Percentiles rank a stretch among this genome's conserved stretches.
phyloP scores from a whole-genome alignment of 2,797 vertebrate species.

The Gastrophryne carolinensis region DNA sequence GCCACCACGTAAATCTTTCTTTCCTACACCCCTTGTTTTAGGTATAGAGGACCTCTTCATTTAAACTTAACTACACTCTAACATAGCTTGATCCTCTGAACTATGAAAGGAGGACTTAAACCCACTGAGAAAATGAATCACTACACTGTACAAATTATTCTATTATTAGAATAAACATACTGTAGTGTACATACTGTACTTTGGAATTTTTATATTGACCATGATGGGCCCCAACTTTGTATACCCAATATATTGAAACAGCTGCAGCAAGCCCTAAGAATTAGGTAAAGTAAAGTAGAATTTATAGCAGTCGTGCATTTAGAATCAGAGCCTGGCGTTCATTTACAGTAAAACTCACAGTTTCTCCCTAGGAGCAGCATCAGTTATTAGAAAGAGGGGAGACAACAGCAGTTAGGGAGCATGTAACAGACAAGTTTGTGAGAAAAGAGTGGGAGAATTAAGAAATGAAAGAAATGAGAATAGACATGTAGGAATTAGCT shows the following conservation, averaged over 20 bases:
- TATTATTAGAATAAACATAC: no score
- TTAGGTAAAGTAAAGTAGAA: slow-evolving; percentile 55
- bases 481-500: neutral
- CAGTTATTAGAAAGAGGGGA: slow-evolving; percentile 61
- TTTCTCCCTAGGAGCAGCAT: slow-evolving; percentile 67
- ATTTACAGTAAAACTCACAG: slow-evolving; percentile 64
- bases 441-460: neutral
- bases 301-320: slow-evolving; percentile 50
- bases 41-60: no score
- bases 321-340: slow-evolving; percentile 23
- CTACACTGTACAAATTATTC: no score
- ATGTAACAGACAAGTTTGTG: slow-evolving; percentile 22
- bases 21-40: no score
- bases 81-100: no score
- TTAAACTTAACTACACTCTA: no score
- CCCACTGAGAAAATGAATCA: no score
- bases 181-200: no score
- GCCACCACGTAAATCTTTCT: no score
- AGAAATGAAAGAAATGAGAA: neutral
- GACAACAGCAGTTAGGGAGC: slow-evolving; percentile 62
- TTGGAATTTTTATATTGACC: no score
- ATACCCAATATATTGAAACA: slow-evolving; percentile 2
- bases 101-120: no score
- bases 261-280: slow-evolving; percentile 64
- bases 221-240: neutral